These are phyloP conservation scores for Cryptus viduatorius DNA, from an alignment of 2,888 invertebrate genomes.

Conservation along the genomic window DNA sequence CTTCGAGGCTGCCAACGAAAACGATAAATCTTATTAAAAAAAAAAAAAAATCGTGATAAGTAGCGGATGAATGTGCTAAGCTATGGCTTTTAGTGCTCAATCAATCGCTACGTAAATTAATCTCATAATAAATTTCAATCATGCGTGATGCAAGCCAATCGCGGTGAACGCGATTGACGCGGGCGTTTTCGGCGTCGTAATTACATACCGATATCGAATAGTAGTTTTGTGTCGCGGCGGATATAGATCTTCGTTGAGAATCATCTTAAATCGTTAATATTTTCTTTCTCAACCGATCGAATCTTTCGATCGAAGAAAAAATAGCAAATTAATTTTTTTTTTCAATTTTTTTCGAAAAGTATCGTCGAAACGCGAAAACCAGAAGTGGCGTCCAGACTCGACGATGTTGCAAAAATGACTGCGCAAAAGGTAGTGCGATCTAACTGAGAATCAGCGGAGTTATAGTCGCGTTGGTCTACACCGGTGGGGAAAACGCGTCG, in stretches of 20 bases:
- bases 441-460: conserved; percentile 48
- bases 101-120: background rate
- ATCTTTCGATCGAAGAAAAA: background rate
- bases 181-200: background rate
- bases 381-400: conserved; percentile 56
- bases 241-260: conserved; percentile 79
- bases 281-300: background rate
- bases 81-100: background rate
- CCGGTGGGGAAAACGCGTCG: conserved; percentile 53
- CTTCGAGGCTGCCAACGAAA: background rate
- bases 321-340: background rate
- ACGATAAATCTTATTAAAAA: background rate
- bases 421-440: conserved; percentile 75
- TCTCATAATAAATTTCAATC: conserved; percentile 19
- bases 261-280: conserved; percentile 61
- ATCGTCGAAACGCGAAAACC: conserved; percentile 35
- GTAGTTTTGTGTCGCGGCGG: conserved; percentile 81
- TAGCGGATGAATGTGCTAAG: background rate
- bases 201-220: conserved; percentile 79
- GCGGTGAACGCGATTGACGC: background rate
- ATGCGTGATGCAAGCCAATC: background rate
- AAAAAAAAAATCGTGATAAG: background rate
- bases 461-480: background rate
- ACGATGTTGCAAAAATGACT: conserved; percentile 78
- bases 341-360: background rate